phyloP scores from a whole-genome alignment of 2,888 invertebrate species.

The Coenonympha arcania region DNA sequence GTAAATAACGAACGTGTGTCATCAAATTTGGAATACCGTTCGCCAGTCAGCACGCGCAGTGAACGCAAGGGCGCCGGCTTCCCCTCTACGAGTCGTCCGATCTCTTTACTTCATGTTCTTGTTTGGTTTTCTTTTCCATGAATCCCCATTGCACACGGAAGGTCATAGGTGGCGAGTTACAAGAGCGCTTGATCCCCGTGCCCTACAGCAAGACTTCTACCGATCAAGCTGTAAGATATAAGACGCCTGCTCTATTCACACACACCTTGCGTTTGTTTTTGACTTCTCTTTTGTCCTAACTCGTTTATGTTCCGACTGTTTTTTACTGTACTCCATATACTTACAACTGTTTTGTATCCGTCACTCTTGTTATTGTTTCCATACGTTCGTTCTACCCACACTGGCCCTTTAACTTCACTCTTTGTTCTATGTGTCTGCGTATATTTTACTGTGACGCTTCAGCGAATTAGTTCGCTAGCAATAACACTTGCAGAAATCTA shows the following conservation, averaged over 20 bases:
- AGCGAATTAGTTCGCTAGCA: neutral
- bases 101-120: slow-evolving; percentile 69
- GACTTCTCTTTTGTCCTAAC: slow-evolving; percentile 54
- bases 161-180: slow-evolving; percentile 99
- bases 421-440: slow-evolving; percentile 10
- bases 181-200: slow-evolving; percentile 99
- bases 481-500: too few species aligned
- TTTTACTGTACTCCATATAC: slow-evolving; percentile 63
- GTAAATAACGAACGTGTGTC: too few species aligned
- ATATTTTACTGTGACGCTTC: slow-evolving; percentile 3
- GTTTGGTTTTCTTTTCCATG: slow-evolving; percentile 81
- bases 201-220: slow-evolving; percentile 99
- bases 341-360: slow-evolving; percentile 47
- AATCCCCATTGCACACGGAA: slow-evolving; percentile 92
- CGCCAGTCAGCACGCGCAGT: slow-evolving; percentile 33
- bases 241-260: slow-evolving; percentile 52
- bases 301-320: slow-evolving; percentile 49
- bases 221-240: slow-evolving; percentile 98
- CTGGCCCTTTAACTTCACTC: slow-evolving; percentile 50
- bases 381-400: slow-evolving; percentile 35
- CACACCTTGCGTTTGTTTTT: slow-evolving; percentile 52
- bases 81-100: slow-evolving; percentile 49
- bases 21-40: slow-evolving; percentile 32
- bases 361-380: slow-evolving; percentile 34
- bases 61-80: slow-evolving; percentile 28